Conservation (phyloP, 2,113 vertebrate genomes). For the Oreochromis tanganicae region DNA sequence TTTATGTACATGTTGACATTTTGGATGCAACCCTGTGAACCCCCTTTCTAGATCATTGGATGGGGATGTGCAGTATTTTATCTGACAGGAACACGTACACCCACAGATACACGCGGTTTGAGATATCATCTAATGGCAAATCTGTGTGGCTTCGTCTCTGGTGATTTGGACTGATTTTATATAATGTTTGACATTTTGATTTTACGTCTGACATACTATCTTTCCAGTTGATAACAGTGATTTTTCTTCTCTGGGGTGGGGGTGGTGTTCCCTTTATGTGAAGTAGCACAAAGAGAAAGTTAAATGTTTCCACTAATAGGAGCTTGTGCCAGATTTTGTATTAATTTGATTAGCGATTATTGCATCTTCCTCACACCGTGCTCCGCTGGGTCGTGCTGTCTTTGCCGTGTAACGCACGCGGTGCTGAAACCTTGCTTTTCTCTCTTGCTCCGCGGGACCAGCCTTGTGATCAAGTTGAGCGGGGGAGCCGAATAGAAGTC, state of each 20-base stretch:
- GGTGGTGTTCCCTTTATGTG: neutral
- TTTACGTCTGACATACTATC: constrained; percentile 46
- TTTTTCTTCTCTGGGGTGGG: neutral
- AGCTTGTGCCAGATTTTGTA: neutral
- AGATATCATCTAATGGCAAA: constrained; percentile 46
- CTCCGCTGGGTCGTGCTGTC: constrained; percentile 1
- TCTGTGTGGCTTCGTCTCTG: constrained; percentile 3
- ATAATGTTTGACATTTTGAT: constrained; percentile 60
- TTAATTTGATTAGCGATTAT: neutral
- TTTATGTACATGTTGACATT: constrained; percentile 64
- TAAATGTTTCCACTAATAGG: neutral
- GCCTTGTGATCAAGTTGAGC: constrained; percentile 62
- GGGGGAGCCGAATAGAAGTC: constrained; percentile 52
- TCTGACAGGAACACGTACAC: constrained; percentile 43
- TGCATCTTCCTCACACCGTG: neutral
- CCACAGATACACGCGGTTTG: neutral
- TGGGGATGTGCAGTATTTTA: constrained; percentile 46
- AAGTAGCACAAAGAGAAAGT: neutral
- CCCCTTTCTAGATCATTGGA: constrained; percentile 49
- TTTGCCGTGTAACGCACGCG: neutral
- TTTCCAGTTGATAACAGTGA: neutral
- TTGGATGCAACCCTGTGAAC: constrained; percentile 35
- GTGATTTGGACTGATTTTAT: constrained; percentile 22
- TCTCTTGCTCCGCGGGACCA: constrained; percentile 16
- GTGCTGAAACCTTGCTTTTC: constrained; percentile 18